Conservation (phyloP, 2,113 vertebrate genomes). For the Castor canadensis region DNA sequence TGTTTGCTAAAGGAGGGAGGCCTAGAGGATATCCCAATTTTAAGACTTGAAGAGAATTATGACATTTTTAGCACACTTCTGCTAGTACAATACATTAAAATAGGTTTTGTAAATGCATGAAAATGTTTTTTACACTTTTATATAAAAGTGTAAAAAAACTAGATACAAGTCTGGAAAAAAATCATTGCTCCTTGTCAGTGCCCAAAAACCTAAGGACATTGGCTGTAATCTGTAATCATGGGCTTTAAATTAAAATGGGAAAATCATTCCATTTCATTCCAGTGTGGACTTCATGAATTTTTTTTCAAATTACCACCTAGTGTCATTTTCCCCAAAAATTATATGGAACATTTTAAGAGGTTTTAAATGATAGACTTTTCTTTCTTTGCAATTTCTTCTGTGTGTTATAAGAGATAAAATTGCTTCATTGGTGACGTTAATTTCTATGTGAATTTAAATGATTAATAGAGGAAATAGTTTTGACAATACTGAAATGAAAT, state of each 20-base stretch:
- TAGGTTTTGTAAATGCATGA: slow-evolving; percentile 74
- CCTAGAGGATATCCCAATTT: neutral
- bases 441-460: slow-evolving; percentile 61
- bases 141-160: slow-evolving; percentile 77
- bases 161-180: slow-evolving; percentile 76
- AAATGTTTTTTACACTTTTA: too few species aligned
- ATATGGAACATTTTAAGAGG: slow-evolving; percentile 69
- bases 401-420: slow-evolving; percentile 71
- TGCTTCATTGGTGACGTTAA: slow-evolving; percentile 51
- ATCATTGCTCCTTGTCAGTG: slow-evolving; percentile 73
- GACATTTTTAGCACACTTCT: slow-evolving; percentile 55
- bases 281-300: slow-evolving; percentile 70
- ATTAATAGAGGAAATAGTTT: slow-evolving; percentile 35
- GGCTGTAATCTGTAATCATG: slow-evolving; percentile 67
- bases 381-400: slow-evolving; percentile 62
- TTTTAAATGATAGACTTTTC: slow-evolving; percentile 77
- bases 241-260: slow-evolving; percentile 72
- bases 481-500: slow-evolving; percentile 18
- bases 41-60: slow-evolving; percentile 73
- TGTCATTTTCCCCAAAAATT: slow-evolving; percentile 74
- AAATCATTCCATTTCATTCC: slow-evolving; percentile 72
- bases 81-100: slow-evolving; percentile 69
- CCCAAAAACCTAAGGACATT: slow-evolving; percentile 74
- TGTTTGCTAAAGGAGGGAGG: neutral
- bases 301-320: slow-evolving; percentile 75